These are phyloP conservation scores for Pyrgus malvae DNA, from an alignment of 2,888 invertebrate species.

Conservation along the genomic window DNA sequence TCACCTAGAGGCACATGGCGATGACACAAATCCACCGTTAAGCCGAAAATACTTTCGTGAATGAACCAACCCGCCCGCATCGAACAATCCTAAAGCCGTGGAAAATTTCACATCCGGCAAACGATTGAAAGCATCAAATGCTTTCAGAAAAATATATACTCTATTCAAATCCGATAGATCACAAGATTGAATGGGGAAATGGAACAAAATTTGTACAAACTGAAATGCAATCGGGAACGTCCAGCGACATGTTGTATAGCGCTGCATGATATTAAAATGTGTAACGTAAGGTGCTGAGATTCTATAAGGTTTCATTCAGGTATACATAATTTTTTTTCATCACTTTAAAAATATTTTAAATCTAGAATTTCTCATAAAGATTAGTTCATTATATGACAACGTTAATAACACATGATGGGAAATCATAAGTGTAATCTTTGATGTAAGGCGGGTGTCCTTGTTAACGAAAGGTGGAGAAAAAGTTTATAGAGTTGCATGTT, in stretches of 20 bases:
- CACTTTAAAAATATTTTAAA: too few relatives aligned
- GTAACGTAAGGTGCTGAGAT: slow-evolving; percentile 3
- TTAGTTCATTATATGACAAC: too few relatives aligned
- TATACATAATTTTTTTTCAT: too few relatives aligned
- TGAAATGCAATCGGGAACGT: slow-evolving; percentile 30
- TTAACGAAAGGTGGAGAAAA: too few relatives aligned
- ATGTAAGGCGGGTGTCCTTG: too few relatives aligned
- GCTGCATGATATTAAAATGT: slow-evolving; percentile 30
- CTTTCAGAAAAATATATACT: not conserved
- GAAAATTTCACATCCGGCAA: slow-evolving; percentile 71
- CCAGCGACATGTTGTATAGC: slow-evolving; percentile 28
- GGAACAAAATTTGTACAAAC: slow-evolving; percentile 29
- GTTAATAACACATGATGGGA: too few relatives aligned
- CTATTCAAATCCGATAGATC: not conserved
- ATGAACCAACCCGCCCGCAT: slow-evolving; percentile 48
- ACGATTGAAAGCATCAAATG: slow-evolving; percentile 16
- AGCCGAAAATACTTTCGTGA: slow-evolving; percentile 65
- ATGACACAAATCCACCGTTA: slow-evolving; percentile 60
- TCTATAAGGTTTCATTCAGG: not conserved
- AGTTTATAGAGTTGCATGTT: too few relatives aligned
- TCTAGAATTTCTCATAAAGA: too few relatives aligned
- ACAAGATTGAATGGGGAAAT: not conserved
- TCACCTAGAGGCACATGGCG: slow-evolving; percentile 57
- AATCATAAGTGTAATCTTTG: too few relatives aligned
- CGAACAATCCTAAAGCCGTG: slow-evolving; percentile 56